Evolutionary conservation across 2,888 invertebrate species (phyloP), one percentile per base, ranked within the genome.

Genomic region (Hofmannophila pseudospretella): DNA sequence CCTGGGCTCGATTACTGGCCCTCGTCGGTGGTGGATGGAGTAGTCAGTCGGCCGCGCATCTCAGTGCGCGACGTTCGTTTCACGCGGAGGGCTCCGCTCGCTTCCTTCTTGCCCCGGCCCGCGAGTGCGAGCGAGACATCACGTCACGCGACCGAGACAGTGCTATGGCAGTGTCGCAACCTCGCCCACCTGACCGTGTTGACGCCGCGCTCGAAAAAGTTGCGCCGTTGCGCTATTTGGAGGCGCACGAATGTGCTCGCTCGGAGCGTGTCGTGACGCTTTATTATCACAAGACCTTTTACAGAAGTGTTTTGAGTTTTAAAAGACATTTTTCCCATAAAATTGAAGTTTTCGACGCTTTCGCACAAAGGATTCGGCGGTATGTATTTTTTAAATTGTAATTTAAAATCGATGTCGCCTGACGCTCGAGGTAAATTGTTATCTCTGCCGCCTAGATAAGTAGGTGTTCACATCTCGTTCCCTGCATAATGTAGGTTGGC

Each of bases 101-200:
- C 69, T 66, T 71, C 71, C 69, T 66, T 64, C 63, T 55, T 58
- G 58, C 55, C 65, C 49, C 45, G 45, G 52, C 45, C 54, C 46
- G 57, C 50, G 66, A 59, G 81, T 71, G 80, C 56, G 72, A 85
- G 62, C 63, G 73, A 72, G 80, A 80, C 51, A 47, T 64, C 71
- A 56, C 54, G 58, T 46, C 41, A 49, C 41, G 35, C 45, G 58
- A 71, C 45, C 48, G 76, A 70, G 80, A 81, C 51, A 48, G 59
- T 62, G 49, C 54, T 57, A 84, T 79, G 79, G 75, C 84, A 73
- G 79, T 84, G 85, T 84, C 86, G 86, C 86, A 85, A 86, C 85
- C 81, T 85, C 85, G 82, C 85, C 85, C 86, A 86, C 86, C 86
- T 86, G 86, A 86, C 84, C 80, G 84, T 85, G 86, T 84, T 85